phyloP scores from a whole-genome alignment of 2,888 invertebrate genomes.

The Cyclophora albipunctata region DNA sequence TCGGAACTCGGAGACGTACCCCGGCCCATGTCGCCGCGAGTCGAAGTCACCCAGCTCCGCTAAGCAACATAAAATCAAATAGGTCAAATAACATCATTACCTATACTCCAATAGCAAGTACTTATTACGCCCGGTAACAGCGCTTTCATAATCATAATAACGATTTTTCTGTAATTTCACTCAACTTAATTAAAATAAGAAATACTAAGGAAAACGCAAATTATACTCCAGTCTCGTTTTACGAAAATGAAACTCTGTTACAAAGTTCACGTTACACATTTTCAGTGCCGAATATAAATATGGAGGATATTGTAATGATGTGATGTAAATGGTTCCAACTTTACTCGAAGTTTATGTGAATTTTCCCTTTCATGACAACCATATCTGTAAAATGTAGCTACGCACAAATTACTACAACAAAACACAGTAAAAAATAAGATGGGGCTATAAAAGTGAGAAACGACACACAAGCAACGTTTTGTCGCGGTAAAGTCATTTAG shows the following conservation, averaged over 20 bases:
- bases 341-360: slow-evolving; percentile 12
- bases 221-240: no score
- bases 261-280: no score
- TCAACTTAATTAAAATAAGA: no score
- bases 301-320: not conserved
- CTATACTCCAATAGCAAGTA: no score
- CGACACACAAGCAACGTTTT: slow-evolving; percentile 31
- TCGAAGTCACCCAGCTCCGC: slow-evolving; percentile 98
- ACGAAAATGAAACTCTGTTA: no score
- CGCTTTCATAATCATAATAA: no score
- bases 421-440: slow-evolving; percentile 20
- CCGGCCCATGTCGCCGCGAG: slow-evolving; percentile 87
- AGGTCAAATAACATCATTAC: slow-evolving; percentile 1
- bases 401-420: slow-evolving; percentile 19
- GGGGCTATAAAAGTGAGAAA: slow-evolving; percentile 28
- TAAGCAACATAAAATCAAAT: slow-evolving; percentile 45
- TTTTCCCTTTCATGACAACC: slow-evolving; percentile 7
- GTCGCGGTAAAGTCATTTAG: slow-evolving; percentile 41
- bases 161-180: no score
- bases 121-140: no score
- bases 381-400: slow-evolving; percentile 7
- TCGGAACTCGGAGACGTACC: slow-evolving; percentile 96
- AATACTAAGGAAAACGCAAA: no score
- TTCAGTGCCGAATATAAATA: no score
- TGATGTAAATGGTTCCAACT: slow-evolving; percentile 4